Conservation (phyloP, 1,140 invertebrate genomes). For the Drosophila santomea region DNA sequence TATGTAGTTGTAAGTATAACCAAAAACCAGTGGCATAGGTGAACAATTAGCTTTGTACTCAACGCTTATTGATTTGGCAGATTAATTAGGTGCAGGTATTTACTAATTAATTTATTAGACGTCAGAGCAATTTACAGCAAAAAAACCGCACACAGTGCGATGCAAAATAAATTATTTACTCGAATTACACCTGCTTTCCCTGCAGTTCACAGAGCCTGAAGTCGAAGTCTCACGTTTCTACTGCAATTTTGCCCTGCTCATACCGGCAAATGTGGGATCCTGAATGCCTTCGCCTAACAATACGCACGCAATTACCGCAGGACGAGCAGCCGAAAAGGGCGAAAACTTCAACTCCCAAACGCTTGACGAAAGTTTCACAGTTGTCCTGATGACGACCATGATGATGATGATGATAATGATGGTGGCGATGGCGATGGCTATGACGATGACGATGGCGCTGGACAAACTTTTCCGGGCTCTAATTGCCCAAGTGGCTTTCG, state of each 20-base stretch:
- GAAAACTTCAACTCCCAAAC: slow-evolving; percentile 64
- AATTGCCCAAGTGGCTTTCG: slow-evolving; percentile 80
- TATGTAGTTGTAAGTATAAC: no score
- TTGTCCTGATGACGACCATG: slow-evolving; percentile 60
- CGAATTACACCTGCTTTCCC: slow-evolving; percentile 26
- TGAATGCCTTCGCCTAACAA: slow-evolving; percentile 58
- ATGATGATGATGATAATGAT: slow-evolving; percentile 12
- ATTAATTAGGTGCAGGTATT: not conserved
- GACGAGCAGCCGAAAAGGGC: slow-evolving; percentile 31
- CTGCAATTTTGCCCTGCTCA: slow-evolving; percentile 21
- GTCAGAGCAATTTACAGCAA: not conserved
- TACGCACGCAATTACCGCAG: slow-evolving; percentile 80
- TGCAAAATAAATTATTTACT: slow-evolving; percentile 41
- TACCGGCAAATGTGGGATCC: slow-evolving; percentile 16
- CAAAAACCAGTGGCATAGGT: no score
- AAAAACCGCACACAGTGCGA: slow-evolving; percentile 5
- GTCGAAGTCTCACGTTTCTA: slow-evolving; percentile 37
- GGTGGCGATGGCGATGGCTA: slow-evolving; percentile 5
- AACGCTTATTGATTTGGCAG: not conserved
- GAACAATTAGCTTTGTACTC: no score
- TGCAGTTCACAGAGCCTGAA: slow-evolving; percentile 6
- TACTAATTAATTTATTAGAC: not conserved
- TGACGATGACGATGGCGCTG: slow-evolving; percentile 23
- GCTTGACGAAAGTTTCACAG: slow-evolving; percentile 71
- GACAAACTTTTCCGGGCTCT: slow-evolving; percentile 66